Conservation (phyloP, 2,888 invertebrate species). For the Seladonia tumulorum region DNA sequence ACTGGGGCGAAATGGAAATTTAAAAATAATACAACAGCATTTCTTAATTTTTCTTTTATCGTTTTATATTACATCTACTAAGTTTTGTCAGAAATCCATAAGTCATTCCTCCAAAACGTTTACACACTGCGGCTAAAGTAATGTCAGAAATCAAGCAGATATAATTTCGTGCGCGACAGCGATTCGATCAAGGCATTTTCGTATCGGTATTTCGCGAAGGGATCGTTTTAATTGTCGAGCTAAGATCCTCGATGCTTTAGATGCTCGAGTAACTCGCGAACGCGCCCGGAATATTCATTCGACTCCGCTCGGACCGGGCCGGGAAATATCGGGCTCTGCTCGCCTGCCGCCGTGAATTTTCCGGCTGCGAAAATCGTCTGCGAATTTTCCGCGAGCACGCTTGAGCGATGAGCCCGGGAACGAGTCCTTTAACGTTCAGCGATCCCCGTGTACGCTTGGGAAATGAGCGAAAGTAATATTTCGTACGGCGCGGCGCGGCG, state of each 20-base stretch:
- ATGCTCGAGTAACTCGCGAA: slow-evolving; percentile 9
- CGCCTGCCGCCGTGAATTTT: slow-evolving; percentile 16
- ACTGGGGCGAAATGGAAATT: too few species aligned
- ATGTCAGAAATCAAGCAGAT: background rate
- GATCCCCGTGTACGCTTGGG: slow-evolving; percentile 28
- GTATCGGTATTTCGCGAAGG: background rate
- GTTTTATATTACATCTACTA: too few species aligned
- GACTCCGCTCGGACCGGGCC: background rate
- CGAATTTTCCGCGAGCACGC: slow-evolving; percentile 19
- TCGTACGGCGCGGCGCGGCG: slow-evolving; percentile 12
- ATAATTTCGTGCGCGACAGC: background rate
- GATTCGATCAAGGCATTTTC: background rate
- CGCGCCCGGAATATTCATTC: slow-evolving; percentile 43
- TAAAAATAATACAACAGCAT: too few species aligned
- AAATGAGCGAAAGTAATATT: slow-evolving; percentile 33
- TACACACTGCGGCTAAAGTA: background rate
- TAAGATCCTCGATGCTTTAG: background rate
- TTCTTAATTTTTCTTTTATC: too few species aligned
- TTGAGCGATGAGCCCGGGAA: slow-evolving; percentile 35
- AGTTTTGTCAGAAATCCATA: too few species aligned
- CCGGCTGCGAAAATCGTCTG: slow-evolving; percentile 23
- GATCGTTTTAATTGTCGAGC: background rate
- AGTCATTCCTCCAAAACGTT: background rate
- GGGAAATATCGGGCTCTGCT: slow-evolving; percentile 27
- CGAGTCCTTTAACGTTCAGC: slow-evolving; percentile 37